Conservation (phyloP, 2,888 invertebrate genomes). For the Allygus modestus region DNA sequence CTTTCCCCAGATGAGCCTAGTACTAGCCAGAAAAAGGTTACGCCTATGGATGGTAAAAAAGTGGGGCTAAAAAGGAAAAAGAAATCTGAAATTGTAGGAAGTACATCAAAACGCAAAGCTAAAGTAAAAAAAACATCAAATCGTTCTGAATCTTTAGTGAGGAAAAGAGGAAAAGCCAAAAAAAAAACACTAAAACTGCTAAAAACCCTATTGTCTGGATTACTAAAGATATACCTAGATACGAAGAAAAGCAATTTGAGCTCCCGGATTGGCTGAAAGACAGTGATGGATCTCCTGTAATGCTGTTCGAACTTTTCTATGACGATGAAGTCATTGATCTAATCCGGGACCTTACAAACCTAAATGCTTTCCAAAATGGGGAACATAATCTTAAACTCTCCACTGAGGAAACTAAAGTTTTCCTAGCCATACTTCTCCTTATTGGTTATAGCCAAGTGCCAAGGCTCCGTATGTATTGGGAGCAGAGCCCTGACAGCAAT, state of each 20-base stretch:
- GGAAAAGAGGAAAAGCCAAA: background rate
- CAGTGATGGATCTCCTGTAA: conserved; percentile 54
- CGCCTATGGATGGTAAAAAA: background rate
- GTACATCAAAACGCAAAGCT: background rate
- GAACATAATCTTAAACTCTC: conserved; percentile 26
- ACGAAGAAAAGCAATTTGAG: conserved; percentile 32
- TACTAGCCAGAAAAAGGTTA: background rate
- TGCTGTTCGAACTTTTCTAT: conserved; percentile 47
- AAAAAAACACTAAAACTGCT: background rate
- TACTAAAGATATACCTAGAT: background rate
- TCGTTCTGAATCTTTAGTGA: background rate
- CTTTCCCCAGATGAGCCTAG: background rate
- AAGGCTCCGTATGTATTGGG: conserved; percentile 56
- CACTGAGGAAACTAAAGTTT: conserved; percentile 38
- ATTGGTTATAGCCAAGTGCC: conserved; percentile 54
- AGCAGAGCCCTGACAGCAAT: conserved; percentile 56
- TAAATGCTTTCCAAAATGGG: conserved; percentile 28
- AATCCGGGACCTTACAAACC: conserved; percentile 16
- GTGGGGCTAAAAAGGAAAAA: background rate
- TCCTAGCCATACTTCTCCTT: conserved; percentile 21
- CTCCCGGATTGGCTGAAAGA: conserved; percentile 52
- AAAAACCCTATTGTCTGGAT: background rate
- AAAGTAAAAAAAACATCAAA: background rate
- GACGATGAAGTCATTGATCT: conserved; percentile 31
- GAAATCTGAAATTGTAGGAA: background rate